These are phyloP conservation scores for Macrophya alboannulata DNA, from an alignment of 2,888 invertebrate species.

Conservation along the genomic window DNA sequence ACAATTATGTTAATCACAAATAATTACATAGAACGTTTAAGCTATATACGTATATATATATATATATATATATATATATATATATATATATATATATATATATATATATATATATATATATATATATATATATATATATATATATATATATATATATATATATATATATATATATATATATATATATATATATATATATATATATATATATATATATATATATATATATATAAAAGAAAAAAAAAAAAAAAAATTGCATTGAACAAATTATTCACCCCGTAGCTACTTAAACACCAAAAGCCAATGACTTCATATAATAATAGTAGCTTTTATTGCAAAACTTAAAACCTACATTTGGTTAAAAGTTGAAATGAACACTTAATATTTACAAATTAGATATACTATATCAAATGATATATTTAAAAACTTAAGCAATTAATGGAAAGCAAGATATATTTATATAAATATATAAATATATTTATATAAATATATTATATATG, in stretches of 20 bases:
- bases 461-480: conserved; percentile 56
- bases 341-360: conserved; percentile 68
- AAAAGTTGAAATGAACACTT: conserved; percentile 64
- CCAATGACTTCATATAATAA: conserved; percentile 50
- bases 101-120: neutral
- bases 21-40: conserved; percentile 30
- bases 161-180: conserved; percentile 13
- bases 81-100: neutral
- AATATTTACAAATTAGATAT: conserved; percentile 59
- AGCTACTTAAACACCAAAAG: conserved; percentile 53
- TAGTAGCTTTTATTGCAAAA: conserved; percentile 64
- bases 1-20: conserved; percentile 19
- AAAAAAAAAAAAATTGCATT: conserved; percentile 36
- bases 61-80: neutral
- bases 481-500: conserved; percentile 32
- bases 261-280: conserved; percentile 42
- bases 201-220: neutral
- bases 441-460: conserved; percentile 60
- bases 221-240: neutral
- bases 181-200: neutral
- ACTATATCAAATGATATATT: conserved; percentile 49
- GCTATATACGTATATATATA: conserved; percentile 1
- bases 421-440: conserved; percentile 61
- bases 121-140: neutral
- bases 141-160: conserved; percentile 3